phyloP scores from a whole-genome alignment of 2,113 vertebrate genomes.

The Gobio gobio region DNA sequence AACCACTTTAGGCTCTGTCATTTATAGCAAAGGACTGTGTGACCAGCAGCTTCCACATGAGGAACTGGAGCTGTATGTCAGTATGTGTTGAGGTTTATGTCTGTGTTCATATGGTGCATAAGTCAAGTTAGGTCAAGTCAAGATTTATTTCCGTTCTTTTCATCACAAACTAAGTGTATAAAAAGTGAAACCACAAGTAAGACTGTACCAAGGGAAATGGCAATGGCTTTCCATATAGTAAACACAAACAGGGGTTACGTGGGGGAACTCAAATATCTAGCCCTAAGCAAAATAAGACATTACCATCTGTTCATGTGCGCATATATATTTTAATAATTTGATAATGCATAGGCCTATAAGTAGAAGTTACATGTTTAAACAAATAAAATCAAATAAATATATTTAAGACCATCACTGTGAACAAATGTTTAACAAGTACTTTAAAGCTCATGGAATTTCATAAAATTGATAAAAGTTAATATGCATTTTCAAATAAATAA shows the following conservation, averaged over 20 bases:
- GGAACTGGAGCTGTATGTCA: slow-evolving; percentile 29
- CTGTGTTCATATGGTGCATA: slow-evolving; percentile 15
- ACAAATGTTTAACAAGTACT: background rate
- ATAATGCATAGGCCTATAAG: too few species aligned
- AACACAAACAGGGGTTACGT: background rate
- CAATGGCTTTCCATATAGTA: background rate
- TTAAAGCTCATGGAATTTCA: background rate
- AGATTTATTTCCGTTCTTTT: background rate
- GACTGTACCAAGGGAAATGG: background rate
- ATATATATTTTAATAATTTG: background rate
- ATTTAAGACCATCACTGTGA: too few species aligned
- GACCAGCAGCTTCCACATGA: background rate
- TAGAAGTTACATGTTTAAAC: too few species aligned
- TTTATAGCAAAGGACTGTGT: slow-evolving; percentile 36
- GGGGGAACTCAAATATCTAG: background rate
- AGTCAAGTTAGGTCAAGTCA: slow-evolving; percentile 7
- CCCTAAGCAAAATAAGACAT: background rate
- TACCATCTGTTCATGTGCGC: background rate
- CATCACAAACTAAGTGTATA: background rate
- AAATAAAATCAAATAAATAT: too few species aligned
- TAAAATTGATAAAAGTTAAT: background rate
- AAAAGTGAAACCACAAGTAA: background rate
- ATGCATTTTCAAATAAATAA: too few species aligned
- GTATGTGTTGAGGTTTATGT: slow-evolving; percentile 27
- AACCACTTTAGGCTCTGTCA: slow-evolving; percentile 37